Base-by-base conservation (phyloP, 2,797 vertebrate genomes). In the Choloepus didactylus region DNA sequence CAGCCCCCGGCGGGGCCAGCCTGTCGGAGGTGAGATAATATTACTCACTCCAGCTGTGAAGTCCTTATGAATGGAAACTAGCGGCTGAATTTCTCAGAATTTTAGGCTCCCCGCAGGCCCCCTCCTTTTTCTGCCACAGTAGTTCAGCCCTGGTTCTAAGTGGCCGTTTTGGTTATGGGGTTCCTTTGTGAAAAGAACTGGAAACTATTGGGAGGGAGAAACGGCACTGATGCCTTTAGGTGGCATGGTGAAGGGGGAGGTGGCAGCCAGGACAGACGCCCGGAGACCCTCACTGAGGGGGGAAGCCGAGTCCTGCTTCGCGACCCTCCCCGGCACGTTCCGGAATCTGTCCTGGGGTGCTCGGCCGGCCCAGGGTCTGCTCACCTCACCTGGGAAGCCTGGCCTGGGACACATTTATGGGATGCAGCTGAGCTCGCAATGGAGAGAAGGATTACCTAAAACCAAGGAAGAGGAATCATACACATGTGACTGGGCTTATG, bases 391-490 rank as follows among this genome's bases (percentile, higher is more conserved):
- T 84, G 80, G 46, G 77, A 67, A 89, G 25, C 59, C 81, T 60
- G 80, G 79, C 15, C 60, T 18, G 7, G 64, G 51, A n/a, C 75
- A 10, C 15, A 2, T 92, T 72, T 75, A 64, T 76, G 62, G 72
- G 87, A 49, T 80, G 23, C 67, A 96, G 86, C 94, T 86, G 79
- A 87, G 87, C 87, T 89, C 23, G 56, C n/a, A 9, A 11, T 25
- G 41, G 77, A 80, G 31, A 81, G 75, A 86, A 88, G 88, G 64
- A 73, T 76, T 59, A 85, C 69, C 77, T 93, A 85, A 85, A 83
- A 80, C 75, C 64, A 44, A 88, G 94, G 95, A 97, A 97, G 96
- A 93, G 97, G 96, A 97, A 97, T 95, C 41, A n/a, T 81, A 76
- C 94, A 51, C 93, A 91, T 91, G 87, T 96, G 95, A 97, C 64